phyloP scores from a whole-genome alignment of 2,888 invertebrate genomes.

The Ommatoiulus sabulosus region DNA sequence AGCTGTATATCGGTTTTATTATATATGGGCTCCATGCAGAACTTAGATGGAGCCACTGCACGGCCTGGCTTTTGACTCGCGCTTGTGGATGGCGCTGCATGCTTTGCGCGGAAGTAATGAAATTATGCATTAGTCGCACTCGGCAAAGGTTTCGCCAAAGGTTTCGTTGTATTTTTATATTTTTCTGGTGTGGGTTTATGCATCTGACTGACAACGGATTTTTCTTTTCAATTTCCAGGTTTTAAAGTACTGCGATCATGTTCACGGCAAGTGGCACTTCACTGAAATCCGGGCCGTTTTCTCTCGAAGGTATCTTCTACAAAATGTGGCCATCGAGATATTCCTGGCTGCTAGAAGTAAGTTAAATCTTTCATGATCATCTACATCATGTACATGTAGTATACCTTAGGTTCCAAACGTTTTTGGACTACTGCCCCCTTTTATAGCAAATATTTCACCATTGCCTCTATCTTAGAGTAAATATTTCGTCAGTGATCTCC shows the following conservation, averaged over 20 bases:
- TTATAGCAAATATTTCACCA: too few species aligned
- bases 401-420: too few species aligned
- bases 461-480: too few species aligned
- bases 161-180: neutral
- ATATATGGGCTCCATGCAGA: neutral
- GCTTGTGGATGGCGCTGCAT: neutral
- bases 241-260: conserved; percentile 96
- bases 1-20: neutral
- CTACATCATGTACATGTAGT: too few species aligned
- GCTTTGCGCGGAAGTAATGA: neutral
- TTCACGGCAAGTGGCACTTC: conserved; percentile 99
- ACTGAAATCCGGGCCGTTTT: conserved; percentile 99
- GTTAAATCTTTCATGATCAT: conserved; percentile 67
- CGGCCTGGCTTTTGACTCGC: neutral
- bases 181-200: neutral
- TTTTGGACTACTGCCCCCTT: too few species aligned
- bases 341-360: conserved; percentile 98
- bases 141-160: neutral
- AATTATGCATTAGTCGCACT: neutral
- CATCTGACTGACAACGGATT: neutral
- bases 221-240: conserved; percentile 74
- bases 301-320: conserved; percentile 94
- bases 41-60: neutral
- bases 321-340: conserved; percentile 95
- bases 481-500: too few species aligned